Evolutionary conservation across 2,797 vertebrate species (phyloP).

Genomic region (Lutjanus campechanus): DNA sequence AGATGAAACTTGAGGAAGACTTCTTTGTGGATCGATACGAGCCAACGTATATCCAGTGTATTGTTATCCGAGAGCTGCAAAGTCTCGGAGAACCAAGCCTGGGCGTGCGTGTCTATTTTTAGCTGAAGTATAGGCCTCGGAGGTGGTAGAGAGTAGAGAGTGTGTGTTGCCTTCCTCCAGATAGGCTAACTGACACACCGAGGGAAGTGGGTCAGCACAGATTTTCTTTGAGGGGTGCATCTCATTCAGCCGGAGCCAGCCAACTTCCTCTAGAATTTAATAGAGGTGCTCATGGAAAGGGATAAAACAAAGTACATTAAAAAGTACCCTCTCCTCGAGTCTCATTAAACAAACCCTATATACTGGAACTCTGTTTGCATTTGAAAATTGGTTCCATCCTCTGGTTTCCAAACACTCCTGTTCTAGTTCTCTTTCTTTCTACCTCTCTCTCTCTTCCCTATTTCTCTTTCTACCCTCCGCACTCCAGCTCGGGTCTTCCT

Average conservation of each 20-base stretch:
- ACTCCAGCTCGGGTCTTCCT: slow-evolving; percentile 37
- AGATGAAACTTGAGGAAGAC: slow-evolving; percentile 56
- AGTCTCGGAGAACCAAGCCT: slow-evolving; percentile 45
- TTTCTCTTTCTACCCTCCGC: slow-evolving; percentile 27
- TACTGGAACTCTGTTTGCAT: slow-evolving; percentile 38
- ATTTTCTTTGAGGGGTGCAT: slow-evolving; percentile 68
- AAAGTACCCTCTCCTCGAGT: slow-evolving; percentile 44
- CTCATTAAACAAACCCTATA: slow-evolving; percentile 51
- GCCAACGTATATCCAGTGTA: slow-evolving; percentile 33
- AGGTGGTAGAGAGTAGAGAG: slow-evolving; percentile 54
- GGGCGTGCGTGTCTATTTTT: slow-evolving; percentile 68
- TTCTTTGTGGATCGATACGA: slow-evolving; percentile 54
- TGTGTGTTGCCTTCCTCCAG: slow-evolving; percentile 52
- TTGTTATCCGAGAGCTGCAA: slow-evolving; percentile 65
- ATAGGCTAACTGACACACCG: slow-evolving; percentile 65
- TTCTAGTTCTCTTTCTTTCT: slow-evolving; percentile 33
- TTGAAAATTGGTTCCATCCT: slow-evolving; percentile 57
- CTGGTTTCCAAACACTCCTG: slow-evolving; percentile 35
- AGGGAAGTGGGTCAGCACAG: slow-evolving; percentile 78
- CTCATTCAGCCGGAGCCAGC: slow-evolving; percentile 65
- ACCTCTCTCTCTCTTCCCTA: slow-evolving; percentile 20
- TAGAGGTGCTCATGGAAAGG: slow-evolving; percentile 58
- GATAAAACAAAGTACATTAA: slow-evolving; percentile 68
- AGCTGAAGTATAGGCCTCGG: slow-evolving; percentile 56
- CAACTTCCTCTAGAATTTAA: slow-evolving; percentile 67